Base-by-base conservation (phyloP, 35 echinoderm and acorn worm genomes). In the Heliocidaris erythrogramma region DNA sequence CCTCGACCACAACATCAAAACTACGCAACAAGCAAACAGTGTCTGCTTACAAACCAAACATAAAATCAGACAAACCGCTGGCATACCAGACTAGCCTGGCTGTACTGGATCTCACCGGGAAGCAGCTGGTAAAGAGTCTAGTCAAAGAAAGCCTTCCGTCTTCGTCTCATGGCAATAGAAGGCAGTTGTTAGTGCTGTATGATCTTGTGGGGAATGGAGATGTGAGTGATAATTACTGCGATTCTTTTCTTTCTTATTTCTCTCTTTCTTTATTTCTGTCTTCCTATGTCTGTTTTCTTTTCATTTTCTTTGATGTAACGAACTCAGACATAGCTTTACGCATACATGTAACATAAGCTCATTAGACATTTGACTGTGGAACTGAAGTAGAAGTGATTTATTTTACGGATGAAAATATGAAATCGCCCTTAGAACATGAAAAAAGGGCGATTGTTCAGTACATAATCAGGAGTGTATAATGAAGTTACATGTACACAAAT, bases 11-110 rank as follows among this genome's bases (percentile, higher is more conserved):
- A 56, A 14, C 49, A 92, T 92, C 90, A 30, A 92, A 48, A 12
- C 47, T 30, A 56, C 14, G n/a, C 49, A 92, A 92, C 7, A 48
- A 48, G 49, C 47, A 48, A 30, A 30, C 90, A 9, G 49, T 92
- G 17, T 30, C 47, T 56, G 30, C 90, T 30, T 92, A 92, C 48
- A 92, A 92, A 56, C 90, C 90, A 49, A 56, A 48, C 5, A 13
- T 92, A 21, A 92, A 92, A 48, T 30, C n/a, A 29, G 48, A 92
- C 90, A 48, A 48, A 56, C 90, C 90, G 2, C 90, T 92, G 90
- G 42, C 90, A 31, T 50, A 92, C 90, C 90, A 92, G 90, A 56
- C 90, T 56, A 92, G 42, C 49, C 90, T 92, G 14, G 11, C 48
- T 31, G 49, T 56, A 13, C 90, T 92, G 42, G 90, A 92, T 56